Base-by-base conservation (phyloP, 2,113 vertebrate species). In the Ageneiosus marmoratus region DNA sequence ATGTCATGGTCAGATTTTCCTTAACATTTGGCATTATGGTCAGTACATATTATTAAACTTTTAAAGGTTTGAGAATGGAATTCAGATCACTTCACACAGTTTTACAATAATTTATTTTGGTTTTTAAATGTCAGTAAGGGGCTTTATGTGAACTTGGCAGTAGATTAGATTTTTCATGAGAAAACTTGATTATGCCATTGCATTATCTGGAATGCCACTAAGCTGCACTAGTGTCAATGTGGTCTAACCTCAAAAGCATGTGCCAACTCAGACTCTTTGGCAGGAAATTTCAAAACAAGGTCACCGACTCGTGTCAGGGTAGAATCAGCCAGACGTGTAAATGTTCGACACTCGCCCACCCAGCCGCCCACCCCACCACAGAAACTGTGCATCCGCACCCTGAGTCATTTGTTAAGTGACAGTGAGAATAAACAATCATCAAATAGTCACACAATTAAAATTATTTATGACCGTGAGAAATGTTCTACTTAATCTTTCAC, bases 231-330 rank as follows among this genome's bases (percentile, higher is more conserved):
- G 58, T 46, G 27, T 58, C 62, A 62, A 29, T 82, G 86, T 41
- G 86, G 86, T 83, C 32, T 80, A 56, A 24, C 62, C 72, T 51
- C 77, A 55, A 27, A 48, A 18, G 3, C 60, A 56, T 51, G 80
- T 79, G 75, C 80, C 86, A 69, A 41, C 6, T 12, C 34, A 79
- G 10, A 72, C 83, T 69, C 37, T 75, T 67, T 65, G 15, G 37
- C 79, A 75, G 56, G 72, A 84, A 87, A 62, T 15, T 32, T 53
- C 20, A 16, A 83, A 85, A 77, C 56, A 82, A 83, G 80, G 70
- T 62, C 69, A 70, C 34, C 2, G 46, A 46, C 83, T 84, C 67
- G 77, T 82, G 80, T 58, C 48, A 51, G 56, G 60, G 69, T 70
- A 83, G 34, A 81, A 78, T 67, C 75, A 73, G 75, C 75, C 50